These are phyloP conservation scores for Hydriomena furcata DNA, from an alignment of 2,888 invertebrate species.

Conservation along the genomic window DNA sequence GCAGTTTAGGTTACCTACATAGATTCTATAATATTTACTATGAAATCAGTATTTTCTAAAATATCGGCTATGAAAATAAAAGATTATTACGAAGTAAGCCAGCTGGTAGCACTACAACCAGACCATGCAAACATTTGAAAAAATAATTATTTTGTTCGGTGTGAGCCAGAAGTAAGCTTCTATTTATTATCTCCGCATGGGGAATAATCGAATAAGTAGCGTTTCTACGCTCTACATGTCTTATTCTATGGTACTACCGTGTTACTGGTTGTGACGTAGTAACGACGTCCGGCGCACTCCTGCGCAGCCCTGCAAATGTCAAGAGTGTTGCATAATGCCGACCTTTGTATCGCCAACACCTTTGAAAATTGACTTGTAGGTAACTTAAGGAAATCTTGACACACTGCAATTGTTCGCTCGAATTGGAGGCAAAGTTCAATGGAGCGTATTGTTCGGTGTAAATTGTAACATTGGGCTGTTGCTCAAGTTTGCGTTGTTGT, in stretches of 20 bases:
- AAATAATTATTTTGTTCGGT: too few species aligned
- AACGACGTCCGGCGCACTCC: slow-evolving; percentile 39
- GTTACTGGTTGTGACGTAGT: slow-evolving; percentile 43
- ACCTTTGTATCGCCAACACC: slow-evolving; percentile 60
- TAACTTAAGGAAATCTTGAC: slow-evolving; percentile 59
- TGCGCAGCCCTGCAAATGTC: slow-evolving; percentile 67
- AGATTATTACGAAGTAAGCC: too few species aligned
- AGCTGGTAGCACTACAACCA: too few species aligned
- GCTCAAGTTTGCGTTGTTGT: slow-evolving; percentile 22
- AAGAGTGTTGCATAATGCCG: slow-evolving; percentile 66
- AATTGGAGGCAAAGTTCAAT: slow-evolving; percentile 33
- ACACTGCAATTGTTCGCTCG: slow-evolving; percentile 46
- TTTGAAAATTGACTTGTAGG: slow-evolving; percentile 65
- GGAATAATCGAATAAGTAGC: too few species aligned
- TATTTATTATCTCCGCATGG: too few species aligned
- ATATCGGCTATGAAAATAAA: too few species aligned
- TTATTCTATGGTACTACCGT: not conserved
- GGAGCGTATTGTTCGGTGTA: slow-evolving; percentile 31
- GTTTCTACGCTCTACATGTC: too few species aligned
- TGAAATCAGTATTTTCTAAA: too few species aligned
- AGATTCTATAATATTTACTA: too few species aligned
- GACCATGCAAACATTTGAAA: too few species aligned
- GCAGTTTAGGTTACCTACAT: too few species aligned
- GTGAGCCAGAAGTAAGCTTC: too few species aligned
- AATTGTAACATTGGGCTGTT: slow-evolving; percentile 26